phyloP scores from a whole-genome alignment of 2,113 vertebrate genomes.

The Entomyzon cyanotis region DNA sequence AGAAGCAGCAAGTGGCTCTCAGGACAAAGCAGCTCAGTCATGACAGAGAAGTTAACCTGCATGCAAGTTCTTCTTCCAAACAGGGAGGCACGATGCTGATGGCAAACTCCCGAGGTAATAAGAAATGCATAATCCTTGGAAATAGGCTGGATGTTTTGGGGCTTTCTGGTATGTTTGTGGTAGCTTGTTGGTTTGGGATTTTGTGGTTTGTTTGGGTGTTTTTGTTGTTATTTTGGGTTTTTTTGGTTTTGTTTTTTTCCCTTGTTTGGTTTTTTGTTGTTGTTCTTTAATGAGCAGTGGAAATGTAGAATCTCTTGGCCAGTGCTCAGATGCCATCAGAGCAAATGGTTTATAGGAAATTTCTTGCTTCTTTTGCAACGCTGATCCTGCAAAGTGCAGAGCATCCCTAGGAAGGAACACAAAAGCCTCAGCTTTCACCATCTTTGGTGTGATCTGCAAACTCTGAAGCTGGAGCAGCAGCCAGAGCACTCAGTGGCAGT shows the following conservation, averaged over 20 bases:
- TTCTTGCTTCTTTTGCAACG: not conserved
- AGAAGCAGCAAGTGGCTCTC: not conserved
- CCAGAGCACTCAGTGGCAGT: not conserved
- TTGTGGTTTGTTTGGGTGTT: not conserved
- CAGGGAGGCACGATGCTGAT: not conserved
- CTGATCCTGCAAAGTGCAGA: not conserved
- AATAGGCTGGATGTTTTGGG: not conserved
- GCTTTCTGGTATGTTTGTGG: not conserved
- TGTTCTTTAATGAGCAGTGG: not conserved
- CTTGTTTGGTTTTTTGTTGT: too few relatives aligned
- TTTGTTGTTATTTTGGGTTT: not conserved
- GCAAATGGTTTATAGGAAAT: not conserved
- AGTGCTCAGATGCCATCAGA: not conserved
- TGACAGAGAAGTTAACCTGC: not conserved
- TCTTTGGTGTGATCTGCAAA: not conserved
- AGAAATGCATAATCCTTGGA: not conserved
- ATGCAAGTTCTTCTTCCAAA: accelerated
- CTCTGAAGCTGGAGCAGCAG: not conserved
- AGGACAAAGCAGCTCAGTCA: not conserved
- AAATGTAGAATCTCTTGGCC: not conserved
- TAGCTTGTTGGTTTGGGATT: not conserved
- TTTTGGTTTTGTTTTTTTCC: too few relatives aligned
- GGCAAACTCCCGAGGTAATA: not conserved
- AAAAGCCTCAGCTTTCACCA: not conserved
- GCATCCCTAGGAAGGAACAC: not conserved